Percentiles rank a stretch among this genome's conserved stretches.
Conservation (phyloP, 2,888 invertebrate species). For the Myathropa florea region DNA sequence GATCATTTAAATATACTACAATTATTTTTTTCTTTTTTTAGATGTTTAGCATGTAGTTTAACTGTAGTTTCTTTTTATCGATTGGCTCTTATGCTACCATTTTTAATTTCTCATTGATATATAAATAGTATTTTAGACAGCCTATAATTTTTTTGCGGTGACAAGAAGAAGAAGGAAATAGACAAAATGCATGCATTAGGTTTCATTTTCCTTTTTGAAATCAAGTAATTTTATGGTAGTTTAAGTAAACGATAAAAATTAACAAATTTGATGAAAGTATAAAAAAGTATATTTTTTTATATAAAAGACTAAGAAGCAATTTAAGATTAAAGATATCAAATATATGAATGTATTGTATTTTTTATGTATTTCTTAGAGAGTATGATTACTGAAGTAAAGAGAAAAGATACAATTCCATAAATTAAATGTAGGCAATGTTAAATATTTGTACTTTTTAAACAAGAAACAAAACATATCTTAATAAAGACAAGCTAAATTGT, state of each 20-base stretch:
- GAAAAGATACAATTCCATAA: slow-evolving; percentile 39
- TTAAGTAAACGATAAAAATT: slow-evolving; percentile 1
- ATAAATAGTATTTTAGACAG: background rate
- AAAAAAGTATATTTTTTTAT: slow-evolving; percentile 49
- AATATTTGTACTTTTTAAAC: slow-evolving; percentile 62
- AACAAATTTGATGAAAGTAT: slow-evolving; percentile 36
- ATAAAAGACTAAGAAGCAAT: slow-evolving; percentile 70
- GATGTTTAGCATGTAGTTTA: slow-evolving; percentile 37
- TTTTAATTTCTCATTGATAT: slow-evolving; percentile 9
- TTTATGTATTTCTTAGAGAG: slow-evolving; percentile 50
- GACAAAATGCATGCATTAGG: slow-evolving; percentile 25
- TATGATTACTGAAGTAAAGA: slow-evolving; percentile 27
- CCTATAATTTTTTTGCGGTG: background rate
- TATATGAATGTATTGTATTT: slow-evolving; percentile 40
- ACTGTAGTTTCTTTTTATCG: slow-evolving; percentile 41
- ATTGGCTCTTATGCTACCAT: background rate
- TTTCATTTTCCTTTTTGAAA: background rate
- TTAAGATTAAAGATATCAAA: slow-evolving; percentile 50
- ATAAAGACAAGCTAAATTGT: slow-evolving; percentile 69
- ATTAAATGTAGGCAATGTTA: slow-evolving; percentile 53
- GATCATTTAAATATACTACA: slow-evolving; percentile 79
- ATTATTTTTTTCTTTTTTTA: slow-evolving; percentile 70
- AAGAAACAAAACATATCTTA: slow-evolving; percentile 45
- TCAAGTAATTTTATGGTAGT: background rate
- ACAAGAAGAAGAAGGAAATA: background rate